Evolutionary conservation across 2,113 vertebrate species (phyloP).

Genomic region (Pyrgilauda ruficollis): DNA sequence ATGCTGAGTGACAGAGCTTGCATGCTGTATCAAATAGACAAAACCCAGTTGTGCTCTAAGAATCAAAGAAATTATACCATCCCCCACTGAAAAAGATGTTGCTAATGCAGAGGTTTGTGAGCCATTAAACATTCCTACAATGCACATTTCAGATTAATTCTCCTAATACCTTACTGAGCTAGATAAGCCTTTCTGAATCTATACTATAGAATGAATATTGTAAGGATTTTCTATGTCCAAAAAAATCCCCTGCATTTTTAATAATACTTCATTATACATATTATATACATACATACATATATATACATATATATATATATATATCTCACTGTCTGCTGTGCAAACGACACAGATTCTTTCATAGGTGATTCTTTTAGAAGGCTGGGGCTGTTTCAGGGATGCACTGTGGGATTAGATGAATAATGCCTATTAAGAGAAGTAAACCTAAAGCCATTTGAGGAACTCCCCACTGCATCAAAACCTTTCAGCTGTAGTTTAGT

Average conservation of each 20-base stretch:
- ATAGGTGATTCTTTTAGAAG: neutral
- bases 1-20: neutral
- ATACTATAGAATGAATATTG: fast-evolving
- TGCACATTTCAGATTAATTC: slow-evolving; percentile 25
- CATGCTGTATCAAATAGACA: neutral
- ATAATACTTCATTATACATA: neutral
- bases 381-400: neutral
- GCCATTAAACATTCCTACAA: slow-evolving; percentile 8
- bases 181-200: neutral
- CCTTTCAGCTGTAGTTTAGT: neutral
- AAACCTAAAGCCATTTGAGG: neutral
- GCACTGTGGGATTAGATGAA: neutral
- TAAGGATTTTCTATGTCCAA: neutral
- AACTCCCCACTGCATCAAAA: neutral
- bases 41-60: neutral
- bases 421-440: neutral
- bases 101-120: slow-evolving; percentile 42
- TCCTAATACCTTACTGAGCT: neutral
- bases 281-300: neutral
- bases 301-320: neutral
- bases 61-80: neutral
- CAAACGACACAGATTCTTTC: neutral
- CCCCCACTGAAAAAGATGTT: neutral
- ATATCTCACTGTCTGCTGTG: neutral
- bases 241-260: neutral